These are phyloP conservation scores for Ptychochromis oligacanthus DNA, from an alignment of 2,113 vertebrate species.

Conservation along the genomic window DNA sequence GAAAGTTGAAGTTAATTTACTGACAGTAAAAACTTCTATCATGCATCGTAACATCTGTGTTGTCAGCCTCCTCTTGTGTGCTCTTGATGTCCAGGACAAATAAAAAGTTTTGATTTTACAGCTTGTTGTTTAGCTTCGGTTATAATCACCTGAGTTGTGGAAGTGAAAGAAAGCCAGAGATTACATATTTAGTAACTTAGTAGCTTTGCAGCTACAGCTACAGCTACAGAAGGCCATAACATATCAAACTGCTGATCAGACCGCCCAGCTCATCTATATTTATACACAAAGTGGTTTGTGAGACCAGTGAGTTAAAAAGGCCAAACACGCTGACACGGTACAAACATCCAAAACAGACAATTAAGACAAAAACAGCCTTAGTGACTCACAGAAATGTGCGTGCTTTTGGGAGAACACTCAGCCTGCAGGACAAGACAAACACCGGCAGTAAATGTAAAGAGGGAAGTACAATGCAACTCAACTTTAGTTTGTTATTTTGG, in stretches of 20 bases:
- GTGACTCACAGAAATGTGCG: constrained; percentile 36
- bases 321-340: not conserved
- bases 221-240: not conserved
- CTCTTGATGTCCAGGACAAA: not conserved
- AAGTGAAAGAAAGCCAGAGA: constrained; percentile 56
- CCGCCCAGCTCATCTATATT: not conserved
- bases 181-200: constrained; percentile 54
- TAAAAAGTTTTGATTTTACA: not conserved
- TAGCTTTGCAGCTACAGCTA: constrained; percentile 21
- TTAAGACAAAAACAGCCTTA: not conserved
- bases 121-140: not conserved
- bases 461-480: constrained; percentile 46
- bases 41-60: not conserved
- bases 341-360: not conserved
- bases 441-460: constrained; percentile 2
- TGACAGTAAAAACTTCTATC: not conserved
- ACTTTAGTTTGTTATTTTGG: constrained; percentile 62
- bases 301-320: not conserved
- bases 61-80: not conserved
- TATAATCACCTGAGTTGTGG: constrained; percentile 32
- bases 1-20: not conserved
- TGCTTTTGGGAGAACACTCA: not conserved
- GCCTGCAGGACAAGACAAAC: constrained; percentile 5
- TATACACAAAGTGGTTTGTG: not conserved
- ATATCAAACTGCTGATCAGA: not conserved